These are phyloP conservation scores for Glaucidium brasilianum DNA, from an alignment of 2,113 vertebrate species.

Conservation along the genomic window DNA sequence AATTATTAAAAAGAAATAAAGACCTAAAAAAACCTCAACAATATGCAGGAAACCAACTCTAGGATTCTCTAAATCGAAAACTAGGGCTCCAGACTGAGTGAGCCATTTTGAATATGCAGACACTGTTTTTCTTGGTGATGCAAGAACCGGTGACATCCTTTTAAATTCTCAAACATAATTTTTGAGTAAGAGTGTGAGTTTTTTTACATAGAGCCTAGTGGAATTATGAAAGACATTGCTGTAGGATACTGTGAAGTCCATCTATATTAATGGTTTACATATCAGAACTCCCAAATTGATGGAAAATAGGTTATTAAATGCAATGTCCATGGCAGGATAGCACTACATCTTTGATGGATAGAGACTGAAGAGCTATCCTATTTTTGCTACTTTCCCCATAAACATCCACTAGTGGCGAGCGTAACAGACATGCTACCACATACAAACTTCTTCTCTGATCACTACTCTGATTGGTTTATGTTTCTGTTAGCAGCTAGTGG, in stretches of 20 bases:
- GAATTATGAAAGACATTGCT: neutral
- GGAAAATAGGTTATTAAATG: neutral
- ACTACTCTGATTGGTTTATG: neutral
- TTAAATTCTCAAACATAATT: neutral
- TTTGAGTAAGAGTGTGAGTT: neutral
- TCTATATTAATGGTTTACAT: neutral
- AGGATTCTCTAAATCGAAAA: neutral
- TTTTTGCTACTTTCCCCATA: neutral
- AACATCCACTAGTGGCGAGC: neutral
- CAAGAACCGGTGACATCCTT: fast-evolving
- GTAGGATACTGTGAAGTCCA: neutral
- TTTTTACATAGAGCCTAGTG: neutral
- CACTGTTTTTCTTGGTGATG: neutral
- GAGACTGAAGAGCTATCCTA: neutral
- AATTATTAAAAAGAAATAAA: neutral
- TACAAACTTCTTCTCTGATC: neutral
- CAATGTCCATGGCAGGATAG: neutral
- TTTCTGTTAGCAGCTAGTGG: neutral
- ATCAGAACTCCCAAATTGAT: neutral
- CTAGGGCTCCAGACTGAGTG: neutral
- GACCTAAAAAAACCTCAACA: neutral
- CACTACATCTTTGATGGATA: neutral
- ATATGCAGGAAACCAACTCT: neutral
- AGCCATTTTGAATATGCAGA: neutral
- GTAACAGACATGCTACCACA: neutral